Conservation (phyloP, 2,113 vertebrate genomes). For the Symphodus melops region DNA sequence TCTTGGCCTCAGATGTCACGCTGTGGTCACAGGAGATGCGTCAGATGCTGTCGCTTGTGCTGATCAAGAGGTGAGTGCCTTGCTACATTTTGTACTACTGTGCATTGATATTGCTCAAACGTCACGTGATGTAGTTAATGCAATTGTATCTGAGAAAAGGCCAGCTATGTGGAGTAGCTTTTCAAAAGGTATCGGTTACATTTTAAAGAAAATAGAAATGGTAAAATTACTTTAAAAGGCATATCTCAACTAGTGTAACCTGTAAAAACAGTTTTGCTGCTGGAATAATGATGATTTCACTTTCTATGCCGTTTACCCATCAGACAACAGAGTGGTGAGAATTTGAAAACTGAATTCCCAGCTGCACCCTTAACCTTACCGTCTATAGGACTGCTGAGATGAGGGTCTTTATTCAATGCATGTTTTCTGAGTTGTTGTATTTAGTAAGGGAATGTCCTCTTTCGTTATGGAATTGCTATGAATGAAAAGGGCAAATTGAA, state of each 20-base stretch:
- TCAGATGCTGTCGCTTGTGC: background rate
- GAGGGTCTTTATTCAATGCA: background rate
- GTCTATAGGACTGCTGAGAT: background rate
- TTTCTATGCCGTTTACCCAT: slow-evolving; percentile 80
- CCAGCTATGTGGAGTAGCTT: background rate
- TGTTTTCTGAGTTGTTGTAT: background rate
- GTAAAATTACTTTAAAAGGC: too few species aligned
- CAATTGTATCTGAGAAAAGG: background rate
- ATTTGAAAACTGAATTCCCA: slow-evolving; percentile 70
- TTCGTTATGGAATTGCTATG: background rate
- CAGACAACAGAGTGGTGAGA: slow-evolving; percentile 74
- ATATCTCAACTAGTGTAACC: too few species aligned
- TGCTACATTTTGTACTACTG: background rate
- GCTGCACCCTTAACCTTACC: slow-evolving; percentile 1
- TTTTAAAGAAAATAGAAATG: background rate
- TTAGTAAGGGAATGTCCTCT: background rate
- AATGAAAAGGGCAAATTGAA: background rate
- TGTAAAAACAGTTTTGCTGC: background rate
- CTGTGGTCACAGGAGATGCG: background rate
- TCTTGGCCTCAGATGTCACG: background rate
- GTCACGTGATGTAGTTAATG: background rate
- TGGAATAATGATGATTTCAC: slow-evolving; percentile 64
- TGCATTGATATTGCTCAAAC: background rate
- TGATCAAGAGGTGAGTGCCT: slow-evolving; percentile 22
- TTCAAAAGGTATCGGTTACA: too few species aligned